Conservation (phyloP, 2,797 vertebrate species). For the Alosa sapidissima region DNA sequence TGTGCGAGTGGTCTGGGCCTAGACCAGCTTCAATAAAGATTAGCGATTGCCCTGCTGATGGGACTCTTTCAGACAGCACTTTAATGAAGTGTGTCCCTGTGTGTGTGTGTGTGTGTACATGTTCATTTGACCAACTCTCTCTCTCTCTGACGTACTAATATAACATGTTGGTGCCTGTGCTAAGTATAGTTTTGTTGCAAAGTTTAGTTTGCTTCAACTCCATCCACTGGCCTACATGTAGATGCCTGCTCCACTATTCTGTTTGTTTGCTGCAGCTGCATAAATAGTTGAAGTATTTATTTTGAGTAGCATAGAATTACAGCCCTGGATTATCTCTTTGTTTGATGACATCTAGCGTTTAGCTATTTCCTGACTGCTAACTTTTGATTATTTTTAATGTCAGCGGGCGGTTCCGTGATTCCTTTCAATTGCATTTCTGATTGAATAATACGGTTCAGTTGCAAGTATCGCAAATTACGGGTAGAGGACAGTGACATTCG, state of each 20-base stretch:
- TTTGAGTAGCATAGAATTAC: background rate
- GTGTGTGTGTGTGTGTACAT: background rate
- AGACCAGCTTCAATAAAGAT: slow-evolving; percentile 53
- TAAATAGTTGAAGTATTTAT: background rate
- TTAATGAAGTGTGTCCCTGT: slow-evolving; percentile 45
- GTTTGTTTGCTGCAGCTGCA: background rate
- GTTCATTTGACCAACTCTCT: background rate
- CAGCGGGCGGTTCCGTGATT: background rate
- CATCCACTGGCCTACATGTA: background rate
- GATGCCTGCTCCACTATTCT: background rate
- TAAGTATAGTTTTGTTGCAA: background rate
- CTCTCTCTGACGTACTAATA: background rate
- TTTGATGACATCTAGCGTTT: background rate
- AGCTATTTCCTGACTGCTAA: background rate
- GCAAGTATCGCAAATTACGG: background rate
- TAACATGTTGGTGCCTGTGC: background rate
- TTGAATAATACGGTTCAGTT: background rate
- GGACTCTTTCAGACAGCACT: slow-evolving; percentile 46
- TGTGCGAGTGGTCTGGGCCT: slow-evolving; percentile 49
- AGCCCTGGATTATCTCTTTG: background rate
- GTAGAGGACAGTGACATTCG: background rate
- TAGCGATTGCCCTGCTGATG: slow-evolving; percentile 47
- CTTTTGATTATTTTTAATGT: background rate
- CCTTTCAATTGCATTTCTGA: background rate
- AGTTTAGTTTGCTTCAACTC: background rate